Evolutionary conservation across 2,113 vertebrate genomes (phyloP), one percentile per base, ranked within the genome.

Genomic region (Peromyscus leucopus): DNA sequence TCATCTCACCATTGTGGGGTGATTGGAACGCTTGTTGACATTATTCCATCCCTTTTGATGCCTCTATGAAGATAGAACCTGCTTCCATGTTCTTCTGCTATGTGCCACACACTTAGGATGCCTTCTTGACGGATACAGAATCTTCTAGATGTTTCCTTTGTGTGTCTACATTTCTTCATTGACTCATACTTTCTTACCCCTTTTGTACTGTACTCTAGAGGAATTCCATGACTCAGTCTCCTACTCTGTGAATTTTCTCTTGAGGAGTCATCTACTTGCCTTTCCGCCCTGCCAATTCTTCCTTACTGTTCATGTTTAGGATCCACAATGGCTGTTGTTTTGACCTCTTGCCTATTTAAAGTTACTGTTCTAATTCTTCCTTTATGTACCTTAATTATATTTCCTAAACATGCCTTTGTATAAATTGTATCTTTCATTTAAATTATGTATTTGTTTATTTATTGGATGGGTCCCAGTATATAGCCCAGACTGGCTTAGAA

Each of bases 21-120:
- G 1, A 42, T 1, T 12, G 22, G 36, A 87, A 76, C 1, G 0
- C 13, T 16, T 42, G 2, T 0, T 61, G 16, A 0, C 36, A 5
- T 24, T 69, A 21, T 75, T 33, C 57, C 48, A 59, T 63, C 51
- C 17, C 22, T 16, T 51, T n/a, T 65, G 57, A 19, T 59, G 65
- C 42, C 19, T 83, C 28, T 4, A 7, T n/a, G 3, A 65, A 46
- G 6, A 55, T 4, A 26, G 33, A 9, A 2, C 36, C 75, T 75
- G 24, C 26, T 87, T 75, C 22, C 11, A 31, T 61, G 75, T n/a
- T 67, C 33, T 83, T 59, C 65, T 57, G 22, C 48, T 33, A 7
- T 26, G 9, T 55, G 33, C 0, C 12, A 51, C 16, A 7, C 28
- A 42, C 33, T 21, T 46, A 2, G 12, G 9, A 36, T 51, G 1